phyloP scores from a whole-genome alignment of 2,888 invertebrate genomes.

The Timema podura region DNA sequence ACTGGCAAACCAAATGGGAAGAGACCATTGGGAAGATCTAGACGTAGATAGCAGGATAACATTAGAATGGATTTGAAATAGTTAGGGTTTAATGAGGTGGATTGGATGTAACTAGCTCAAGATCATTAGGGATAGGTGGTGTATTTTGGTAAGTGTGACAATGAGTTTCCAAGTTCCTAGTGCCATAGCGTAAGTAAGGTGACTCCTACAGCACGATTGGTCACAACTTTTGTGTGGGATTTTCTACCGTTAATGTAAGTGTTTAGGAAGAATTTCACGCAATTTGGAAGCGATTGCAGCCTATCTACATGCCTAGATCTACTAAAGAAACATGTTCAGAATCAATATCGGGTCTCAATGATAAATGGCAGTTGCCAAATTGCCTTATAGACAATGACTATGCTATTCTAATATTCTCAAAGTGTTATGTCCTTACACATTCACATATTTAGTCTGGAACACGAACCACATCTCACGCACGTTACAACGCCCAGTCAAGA shows the following conservation, averaged over 20 bases:
- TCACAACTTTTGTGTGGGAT: not conserved
- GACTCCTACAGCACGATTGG: conserved; percentile 11
- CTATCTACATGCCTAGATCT: not conserved
- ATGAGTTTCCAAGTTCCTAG: not conserved
- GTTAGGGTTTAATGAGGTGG: too few species aligned
- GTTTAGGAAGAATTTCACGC: not conserved
- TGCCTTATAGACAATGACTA: not conserved
- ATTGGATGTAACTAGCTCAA: not conserved
- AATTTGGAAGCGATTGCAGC: conserved; percentile 5
- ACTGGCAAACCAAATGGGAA: too few species aligned
- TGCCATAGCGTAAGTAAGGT: not conserved
- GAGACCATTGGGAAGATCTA: too few species aligned
- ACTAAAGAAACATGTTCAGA: not conserved
- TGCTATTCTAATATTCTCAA: too few species aligned
- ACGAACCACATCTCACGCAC: too few species aligned
- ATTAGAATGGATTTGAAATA: too few species aligned
- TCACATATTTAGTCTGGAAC: too few species aligned
- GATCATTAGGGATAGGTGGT: not conserved
- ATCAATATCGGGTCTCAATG: not conserved
- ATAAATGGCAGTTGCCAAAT: not conserved
- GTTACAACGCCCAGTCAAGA: too few species aligned
- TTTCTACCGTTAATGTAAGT: too few species aligned
- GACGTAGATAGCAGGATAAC: too few species aligned
- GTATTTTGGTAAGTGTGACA: not conserved
- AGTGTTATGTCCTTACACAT: too few species aligned